Evolutionary conservation across 2,113 vertebrate species (phyloP), one percentile per base, ranked within the genome.

Genomic region (Chrysemys picta): DNA sequence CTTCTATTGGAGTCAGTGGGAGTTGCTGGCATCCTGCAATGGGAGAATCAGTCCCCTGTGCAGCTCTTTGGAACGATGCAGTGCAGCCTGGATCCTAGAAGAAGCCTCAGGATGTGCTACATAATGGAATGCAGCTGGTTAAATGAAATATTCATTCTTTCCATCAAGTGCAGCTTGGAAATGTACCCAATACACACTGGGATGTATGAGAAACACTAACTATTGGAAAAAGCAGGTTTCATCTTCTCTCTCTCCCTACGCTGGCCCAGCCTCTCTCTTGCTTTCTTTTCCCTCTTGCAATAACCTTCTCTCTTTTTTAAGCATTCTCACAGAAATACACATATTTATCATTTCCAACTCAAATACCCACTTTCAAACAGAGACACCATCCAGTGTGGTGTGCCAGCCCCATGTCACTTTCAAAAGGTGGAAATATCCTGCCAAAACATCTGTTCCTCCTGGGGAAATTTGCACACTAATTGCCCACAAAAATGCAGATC

Each of bases 101-200:
- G 78, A 79, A 89, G 35, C 22, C 45, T 91, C 53, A 52, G 53
- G 84, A 69, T 91, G 91, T 82, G 91, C 72, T 65, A 80, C 79
- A 88, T 88, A 88, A 93, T 93, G 90, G 93, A 94, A 96, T 94
- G 93, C 88, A 96, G 95, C 90, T 95, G 96, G 95, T 89, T 94
- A 95, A 96, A 96, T 95, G 54, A 97, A 98, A 97, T 97, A 97
- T 93, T 96, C 89, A 97, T 98, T 94, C 96, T 92, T 89, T 95
- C 96, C 95, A 95, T 84, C 87, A 97, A 96, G 91, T 91, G 95
- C 81, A 96, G 91, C 93, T 89, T 97, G 90, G 79, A 97, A 96
- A 90, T 93, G 82, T 88, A 93, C 90, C 76, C 80, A 53, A 27
- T 92, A 91, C 89, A 95, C 93, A 93, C 90, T 94, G 91, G 93